Evolutionary conservation across 2,797 vertebrate genomes (phyloP), one percentile per base, ranked within the genome.

Genomic region (Kryptolebias ocellatus): DNA sequence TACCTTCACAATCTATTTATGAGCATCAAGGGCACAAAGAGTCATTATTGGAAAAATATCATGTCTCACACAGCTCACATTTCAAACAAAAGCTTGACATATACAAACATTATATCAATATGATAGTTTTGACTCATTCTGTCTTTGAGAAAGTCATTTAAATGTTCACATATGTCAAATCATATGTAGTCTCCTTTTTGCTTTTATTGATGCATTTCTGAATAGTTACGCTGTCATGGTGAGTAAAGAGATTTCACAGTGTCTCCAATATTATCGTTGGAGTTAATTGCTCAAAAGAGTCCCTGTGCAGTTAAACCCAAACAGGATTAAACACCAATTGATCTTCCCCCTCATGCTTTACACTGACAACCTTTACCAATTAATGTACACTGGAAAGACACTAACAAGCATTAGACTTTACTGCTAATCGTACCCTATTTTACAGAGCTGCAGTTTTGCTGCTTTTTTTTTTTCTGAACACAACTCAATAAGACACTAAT

Each of bases 231-330:
- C 67, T 29, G 78, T 77, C 76, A 79, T 63, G 67, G 67, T 67
- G 69, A 60, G 54, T 76, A 46, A 74, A 65, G 53, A 75, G 76
- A 87, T 90, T 87, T 89, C 66, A 87, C 73, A 53, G 70, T 17
- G 49, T 83, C 80, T 82, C 80, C 76, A 44, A 53, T 24, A 12
- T 85, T 58, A 69, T 64, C 74, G 58, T 56, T 75, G 67, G 47
- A 74, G 71, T 81, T 81, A 87, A 87, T 85, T 83, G 68, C 81
- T 83, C 72, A 72, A 77, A 83, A 80, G 72, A 75, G 57, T 68
- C 53, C 42, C 46, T 53, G n/a, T 79, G 77, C 73, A 34, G 65
- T 80, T 37, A 59, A 70, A 81, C 39, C 70, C 70, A 72, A 79
- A 71, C 64, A 70, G 79, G 79, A 88, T 86, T 85, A 79, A 83